Conservation (phyloP, 2,113 vertebrate genomes). For the Apaloderma vittatum region DNA sequence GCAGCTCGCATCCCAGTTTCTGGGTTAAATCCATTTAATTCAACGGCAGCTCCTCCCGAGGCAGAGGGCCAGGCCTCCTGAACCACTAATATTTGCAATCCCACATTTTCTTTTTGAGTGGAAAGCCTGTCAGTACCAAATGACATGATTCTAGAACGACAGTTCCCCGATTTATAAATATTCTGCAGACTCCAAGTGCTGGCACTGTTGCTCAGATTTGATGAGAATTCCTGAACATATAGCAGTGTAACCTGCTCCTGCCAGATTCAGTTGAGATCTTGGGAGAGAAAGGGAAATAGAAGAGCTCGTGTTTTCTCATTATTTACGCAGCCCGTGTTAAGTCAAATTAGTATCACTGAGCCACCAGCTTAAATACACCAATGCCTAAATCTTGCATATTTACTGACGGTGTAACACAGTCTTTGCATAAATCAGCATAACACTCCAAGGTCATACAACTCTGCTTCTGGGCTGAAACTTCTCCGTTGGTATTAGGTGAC, state of each 20-base stretch:
- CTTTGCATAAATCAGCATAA: neutral
- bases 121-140: neutral
- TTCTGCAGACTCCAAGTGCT: neutral
- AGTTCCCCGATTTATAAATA: neutral
- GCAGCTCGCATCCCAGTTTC: neutral
- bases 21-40: neutral
- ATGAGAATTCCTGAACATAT: slow-evolving; percentile 3
- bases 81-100: neutral
- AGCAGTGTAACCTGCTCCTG: neutral
- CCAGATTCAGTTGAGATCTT: neutral
- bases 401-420: neutral
- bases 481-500: neutral
- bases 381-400: neutral
- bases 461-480: neutral
- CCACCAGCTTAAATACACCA: neutral
- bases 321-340: neutral
- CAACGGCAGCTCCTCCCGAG: neutral
- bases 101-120: neutral
- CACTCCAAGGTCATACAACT: neutral
- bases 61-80: neutral
- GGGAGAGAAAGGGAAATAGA: neutral
- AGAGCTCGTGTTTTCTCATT: neutral
- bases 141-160: neutral
- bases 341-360: neutral
- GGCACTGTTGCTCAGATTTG: neutral